Conservation (phyloP, 1,140 invertebrate genomes). For the Belonocnema kinseyi region DNA sequence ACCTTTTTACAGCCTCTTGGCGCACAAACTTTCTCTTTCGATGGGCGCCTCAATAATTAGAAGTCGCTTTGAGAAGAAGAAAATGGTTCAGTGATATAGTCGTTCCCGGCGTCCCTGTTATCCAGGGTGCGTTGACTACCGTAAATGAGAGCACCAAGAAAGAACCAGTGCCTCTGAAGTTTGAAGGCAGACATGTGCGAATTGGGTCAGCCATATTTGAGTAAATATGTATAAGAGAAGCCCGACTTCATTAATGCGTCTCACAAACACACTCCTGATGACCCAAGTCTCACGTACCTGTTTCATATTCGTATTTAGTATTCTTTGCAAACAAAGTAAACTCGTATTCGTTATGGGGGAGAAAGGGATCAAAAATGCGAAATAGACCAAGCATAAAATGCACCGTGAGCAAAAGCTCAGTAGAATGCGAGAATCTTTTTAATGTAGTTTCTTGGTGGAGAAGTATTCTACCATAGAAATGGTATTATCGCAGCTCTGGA, state of each 20-base stretch:
- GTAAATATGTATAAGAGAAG: constrained; percentile 4
- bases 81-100: not conserved
- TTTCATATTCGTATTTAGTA: constrained; percentile 2
- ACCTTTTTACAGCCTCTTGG: constrained; percentile 16
- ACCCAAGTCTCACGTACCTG: constrained; percentile 1
- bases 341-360: not conserved
- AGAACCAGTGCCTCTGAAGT: not conserved
- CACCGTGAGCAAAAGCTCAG: not conserved
- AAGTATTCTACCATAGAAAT: too few relatives aligned
- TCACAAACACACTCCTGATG: not conserved
- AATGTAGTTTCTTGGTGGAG: too few relatives aligned
- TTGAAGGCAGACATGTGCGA: not conserved
- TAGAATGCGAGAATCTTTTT: not conserved
- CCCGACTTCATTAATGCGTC: not conserved
- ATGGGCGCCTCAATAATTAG: constrained; percentile 17
- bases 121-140: not conserved
- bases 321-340: not conserved
- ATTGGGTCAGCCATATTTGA: constrained; percentile 5
- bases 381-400: not conserved
- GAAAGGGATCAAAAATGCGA: not conserved
- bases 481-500: too few relatives aligned
- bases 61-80: not conserved
- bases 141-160: not conserved
- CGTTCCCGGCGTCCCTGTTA: not conserved
- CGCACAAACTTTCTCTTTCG: constrained; percentile 18